Percentiles rank a stretch among this genome's conserved stretches.
Conservation (phyloP, 2,888 invertebrate genomes). For the Agrilus mali region DNA sequence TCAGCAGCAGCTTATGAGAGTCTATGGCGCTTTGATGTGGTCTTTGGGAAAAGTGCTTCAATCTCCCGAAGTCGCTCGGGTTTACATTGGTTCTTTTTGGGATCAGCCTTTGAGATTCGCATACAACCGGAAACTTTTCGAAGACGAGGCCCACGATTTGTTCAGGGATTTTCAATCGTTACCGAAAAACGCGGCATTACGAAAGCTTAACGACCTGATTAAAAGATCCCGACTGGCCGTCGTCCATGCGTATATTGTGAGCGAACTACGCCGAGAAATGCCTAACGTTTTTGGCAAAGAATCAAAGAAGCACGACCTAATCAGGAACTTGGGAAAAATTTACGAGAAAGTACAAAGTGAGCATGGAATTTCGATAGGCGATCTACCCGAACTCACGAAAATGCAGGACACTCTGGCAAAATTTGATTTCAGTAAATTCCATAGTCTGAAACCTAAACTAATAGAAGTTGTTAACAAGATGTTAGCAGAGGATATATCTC, state of each 20-base stretch:
- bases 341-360: constrained; percentile 82
- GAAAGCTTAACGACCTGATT: constrained; percentile 96
- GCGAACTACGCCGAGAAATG: constrained; percentile 89
- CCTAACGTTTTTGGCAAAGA: constrained; percentile 95
- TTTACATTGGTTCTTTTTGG: constrained; percentile 99
- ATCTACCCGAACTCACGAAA: constrained; percentile 90
- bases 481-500: constrained; percentile 88
- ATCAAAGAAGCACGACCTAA: constrained; percentile 89
- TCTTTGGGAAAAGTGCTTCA: constrained; percentile 94
- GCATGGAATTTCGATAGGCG: constrained; percentile 89
- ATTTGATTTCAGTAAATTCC: constrained; percentile 91
- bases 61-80: constrained; percentile 97
- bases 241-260: constrained; percentile 95
- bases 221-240: constrained; percentile 93
- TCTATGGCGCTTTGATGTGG: constrained; percentile 99
- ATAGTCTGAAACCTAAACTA: constrained; percentile 74
- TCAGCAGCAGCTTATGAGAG: constrained; percentile 95
- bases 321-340: constrained; percentile 78
- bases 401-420: constrained; percentile 80
- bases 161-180: constrained; percentile 89
- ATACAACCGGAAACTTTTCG: constrained; percentile 81
- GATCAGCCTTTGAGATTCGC: constrained; percentile 91
- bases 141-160: constrained; percentile 90
- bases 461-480: constrained; percentile 89
- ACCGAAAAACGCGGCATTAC: constrained; percentile 87